phyloP scores from a whole-genome alignment of 2,888 invertebrate genomes.

The Lucinisca nassula region DNA sequence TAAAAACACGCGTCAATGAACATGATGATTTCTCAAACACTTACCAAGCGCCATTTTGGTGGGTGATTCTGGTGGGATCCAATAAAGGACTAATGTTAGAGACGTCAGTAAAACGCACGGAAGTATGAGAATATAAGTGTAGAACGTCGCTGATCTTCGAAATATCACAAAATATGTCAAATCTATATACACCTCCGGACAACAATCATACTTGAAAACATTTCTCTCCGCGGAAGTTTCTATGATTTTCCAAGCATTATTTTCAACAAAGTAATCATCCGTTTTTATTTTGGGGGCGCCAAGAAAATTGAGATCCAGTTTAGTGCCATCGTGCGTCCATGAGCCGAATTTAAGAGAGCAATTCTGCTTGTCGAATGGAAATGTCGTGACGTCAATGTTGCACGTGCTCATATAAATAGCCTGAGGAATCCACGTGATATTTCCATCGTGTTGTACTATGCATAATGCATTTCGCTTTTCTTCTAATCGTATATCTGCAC shows the following conservation, averaged over 20 bases:
- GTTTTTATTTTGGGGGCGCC: conserved; percentile 70
- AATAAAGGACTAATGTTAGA: conserved; percentile 88
- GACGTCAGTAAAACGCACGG: conserved; percentile 88
- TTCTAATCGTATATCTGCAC: conserved; percentile 87
- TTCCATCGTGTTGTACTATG: conserved; percentile 82
- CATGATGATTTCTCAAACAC: too few species aligned
- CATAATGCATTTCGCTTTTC: conserved; percentile 87
- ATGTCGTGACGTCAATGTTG: conserved; percentile 86
- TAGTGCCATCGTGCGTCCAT: conserved; percentile 87
- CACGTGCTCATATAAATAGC: conserved; percentile 87
- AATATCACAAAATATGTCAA: conserved; percentile 85
- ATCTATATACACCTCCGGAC: conserved; percentile 85
- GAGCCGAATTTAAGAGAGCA: conserved; percentile 88
- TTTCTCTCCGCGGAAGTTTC: conserved; percentile 83
- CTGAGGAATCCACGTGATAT: conserved; percentile 84
- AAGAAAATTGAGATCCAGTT: conserved; percentile 82
- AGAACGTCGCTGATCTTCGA: conserved; percentile 84
- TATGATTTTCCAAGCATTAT: conserved; percentile 87
- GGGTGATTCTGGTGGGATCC: conserved; percentile 88
- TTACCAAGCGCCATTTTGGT: conserved; percentile 88
- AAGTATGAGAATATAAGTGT: conserved; percentile 88
- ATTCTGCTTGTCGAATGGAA: conserved; percentile 88
- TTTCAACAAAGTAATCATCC: conserved; percentile 84
- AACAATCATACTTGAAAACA: conserved; percentile 82
- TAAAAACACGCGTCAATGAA: too few species aligned